Conservation (phyloP, 2,888 invertebrate species). For the Agrotis ipsilon region DNA sequence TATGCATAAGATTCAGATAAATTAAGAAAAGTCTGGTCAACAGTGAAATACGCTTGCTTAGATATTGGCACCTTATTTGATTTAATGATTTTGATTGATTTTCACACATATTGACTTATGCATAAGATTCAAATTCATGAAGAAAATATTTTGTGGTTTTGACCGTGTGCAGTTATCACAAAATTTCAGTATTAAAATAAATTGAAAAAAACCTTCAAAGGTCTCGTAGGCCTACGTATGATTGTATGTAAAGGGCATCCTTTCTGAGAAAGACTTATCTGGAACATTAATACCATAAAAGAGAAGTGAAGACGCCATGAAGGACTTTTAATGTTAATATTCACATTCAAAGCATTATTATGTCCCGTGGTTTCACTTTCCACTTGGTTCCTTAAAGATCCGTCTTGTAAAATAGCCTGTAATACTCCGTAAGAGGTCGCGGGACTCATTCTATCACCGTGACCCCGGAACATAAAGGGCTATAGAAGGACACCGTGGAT, state of each 20-base stretch:
- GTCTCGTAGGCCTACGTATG: too few species aligned
- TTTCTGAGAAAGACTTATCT: constrained; percentile 22
- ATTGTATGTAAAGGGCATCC: not conserved
- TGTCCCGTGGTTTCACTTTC: not conserved
- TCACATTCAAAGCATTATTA: constrained; percentile 13
- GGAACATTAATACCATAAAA: constrained; percentile 22
- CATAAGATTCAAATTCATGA: too few species aligned
- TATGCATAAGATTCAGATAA: too few species aligned
- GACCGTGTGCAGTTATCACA: not conserved
- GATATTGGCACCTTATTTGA: too few species aligned
- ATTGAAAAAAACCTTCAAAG: not conserved
- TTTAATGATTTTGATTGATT: too few species aligned
- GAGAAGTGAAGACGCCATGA: constrained; percentile 9
- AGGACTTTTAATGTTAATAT: constrained; percentile 18
- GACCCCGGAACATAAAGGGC: too few species aligned
- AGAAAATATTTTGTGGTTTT: too few species aligned
- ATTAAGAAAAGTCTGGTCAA: too few species aligned
- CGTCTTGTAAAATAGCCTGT: not conserved
- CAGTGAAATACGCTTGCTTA: too few species aligned
- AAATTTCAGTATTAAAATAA: not conserved
- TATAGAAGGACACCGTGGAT: too few species aligned
- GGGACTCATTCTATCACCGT: too few species aligned
- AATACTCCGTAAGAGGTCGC: not conserved
- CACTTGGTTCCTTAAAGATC: not conserved
- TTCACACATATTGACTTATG: too few species aligned